phyloP scores from a whole-genome alignment of 1,140 invertebrate genomes.

The Antheraea pernyi region DNA sequence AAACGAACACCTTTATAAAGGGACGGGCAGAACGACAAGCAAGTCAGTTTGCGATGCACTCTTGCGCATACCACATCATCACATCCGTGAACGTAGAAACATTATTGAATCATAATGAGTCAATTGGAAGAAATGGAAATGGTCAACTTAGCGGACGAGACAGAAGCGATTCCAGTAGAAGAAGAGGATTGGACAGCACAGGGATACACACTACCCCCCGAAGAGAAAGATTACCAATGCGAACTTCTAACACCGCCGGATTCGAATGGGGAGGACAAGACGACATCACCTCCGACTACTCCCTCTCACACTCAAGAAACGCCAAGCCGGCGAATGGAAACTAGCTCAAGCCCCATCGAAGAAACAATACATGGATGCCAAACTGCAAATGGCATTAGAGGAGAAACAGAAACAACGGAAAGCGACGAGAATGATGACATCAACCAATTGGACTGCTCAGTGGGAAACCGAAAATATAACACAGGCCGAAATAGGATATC shows the following conservation, averaged over 20 bases:
- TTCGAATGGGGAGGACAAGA: neutral
- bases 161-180: neutral
- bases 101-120: neutral
- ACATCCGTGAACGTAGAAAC: neutral
- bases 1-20: conserved; percentile 4
- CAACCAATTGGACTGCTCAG: conserved; percentile 10
- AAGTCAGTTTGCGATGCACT: neutral
- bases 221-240: neutral
- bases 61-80: neutral
- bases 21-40: neutral
- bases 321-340: neutral
- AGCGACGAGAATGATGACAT: neutral
- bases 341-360: neutral
- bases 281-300: neutral
- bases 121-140: neutral
- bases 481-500: conserved; percentile 13
- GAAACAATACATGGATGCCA: neutral
- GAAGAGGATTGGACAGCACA: neutral
- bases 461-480: conserved; percentile 8
- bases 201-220: neutral
- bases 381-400: neutral
- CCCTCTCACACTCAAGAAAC: neutral
- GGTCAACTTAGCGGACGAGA: neutral
- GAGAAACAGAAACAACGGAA: neutral
- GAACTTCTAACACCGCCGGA: neutral